Conservation (phyloP, 2,113 vertebrate species). For the Epinephelus moara region DNA sequence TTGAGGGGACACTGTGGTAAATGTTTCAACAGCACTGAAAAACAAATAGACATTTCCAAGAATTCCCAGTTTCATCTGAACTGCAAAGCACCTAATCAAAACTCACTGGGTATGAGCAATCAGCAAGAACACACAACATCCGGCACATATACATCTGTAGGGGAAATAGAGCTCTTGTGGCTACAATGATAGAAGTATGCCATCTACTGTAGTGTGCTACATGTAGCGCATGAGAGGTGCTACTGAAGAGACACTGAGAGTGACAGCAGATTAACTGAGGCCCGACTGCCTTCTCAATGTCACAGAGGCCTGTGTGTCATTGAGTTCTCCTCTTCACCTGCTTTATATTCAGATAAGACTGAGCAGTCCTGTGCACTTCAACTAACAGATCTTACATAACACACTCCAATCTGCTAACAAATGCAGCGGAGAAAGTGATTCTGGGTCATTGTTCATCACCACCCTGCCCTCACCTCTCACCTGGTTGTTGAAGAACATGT, state of each 20-base stretch:
- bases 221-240: neutral
- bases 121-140: neutral
- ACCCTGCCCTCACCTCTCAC: constrained; percentile 66
- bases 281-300: neutral
- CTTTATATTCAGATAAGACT: neutral
- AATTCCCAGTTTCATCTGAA: neutral
- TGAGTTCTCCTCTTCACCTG: neutral
- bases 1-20: too few species aligned
- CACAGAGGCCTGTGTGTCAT: neutral
- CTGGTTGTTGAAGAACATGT: constrained; percentile 88
- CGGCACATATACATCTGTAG: neutral
- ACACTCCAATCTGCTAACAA: neutral
- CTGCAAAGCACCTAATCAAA: neutral
- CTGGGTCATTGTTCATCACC: neutral
- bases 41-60: neutral
- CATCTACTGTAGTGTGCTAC: constrained; percentile 4
- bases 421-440: neutral
- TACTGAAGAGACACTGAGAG: neutral
- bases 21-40: neutral
- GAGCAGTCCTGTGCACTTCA: neutral
- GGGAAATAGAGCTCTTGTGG: neutral
- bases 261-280: neutral
- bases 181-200: neutral
- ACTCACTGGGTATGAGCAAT: neutral
- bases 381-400: neutral